These are phyloP conservation scores for Sesamia inferens DNA, from an alignment of 2,888 invertebrate species.

Conservation along the genomic window DNA sequence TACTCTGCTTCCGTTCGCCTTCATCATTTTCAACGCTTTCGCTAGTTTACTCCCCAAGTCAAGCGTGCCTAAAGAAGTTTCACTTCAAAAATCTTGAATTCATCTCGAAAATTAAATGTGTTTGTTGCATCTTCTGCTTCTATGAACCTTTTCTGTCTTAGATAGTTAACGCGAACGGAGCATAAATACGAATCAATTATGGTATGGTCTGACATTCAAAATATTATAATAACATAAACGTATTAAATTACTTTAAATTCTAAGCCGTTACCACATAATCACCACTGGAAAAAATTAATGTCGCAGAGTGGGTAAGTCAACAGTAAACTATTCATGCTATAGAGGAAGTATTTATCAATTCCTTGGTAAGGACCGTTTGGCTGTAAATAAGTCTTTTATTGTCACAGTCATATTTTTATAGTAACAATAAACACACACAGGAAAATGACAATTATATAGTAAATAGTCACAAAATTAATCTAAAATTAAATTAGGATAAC, in stretches of 20 bases:
- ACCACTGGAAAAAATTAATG: neutral
- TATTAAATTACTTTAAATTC: neutral
- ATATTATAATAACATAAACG: too few relatives aligned
- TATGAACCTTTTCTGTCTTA: too few relatives aligned
- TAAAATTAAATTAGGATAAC: constrained; percentile 31
- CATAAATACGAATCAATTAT: neutral
- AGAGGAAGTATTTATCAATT: neutral
- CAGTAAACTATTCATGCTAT: neutral
- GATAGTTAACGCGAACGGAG: too few relatives aligned
- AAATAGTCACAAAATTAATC: constrained; percentile 27
- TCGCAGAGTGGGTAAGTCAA: neutral
- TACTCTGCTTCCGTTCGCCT: too few relatives aligned
- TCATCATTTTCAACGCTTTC: too few relatives aligned
- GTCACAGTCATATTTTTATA: neutral
- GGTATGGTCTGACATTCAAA: neutral
- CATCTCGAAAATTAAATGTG: too few relatives aligned
- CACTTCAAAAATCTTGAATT: too few relatives aligned
- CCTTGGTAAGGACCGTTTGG: neutral
- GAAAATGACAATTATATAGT: constrained; percentile 13
- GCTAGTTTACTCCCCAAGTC: too few relatives aligned
- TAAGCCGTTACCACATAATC: constrained; percentile 4
- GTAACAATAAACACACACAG: constrained; percentile 27
- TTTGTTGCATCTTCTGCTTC: too few relatives aligned
- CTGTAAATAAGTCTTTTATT: neutral
- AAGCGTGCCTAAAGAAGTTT: too few relatives aligned